Percentiles rank a stretch among this genome's conserved stretches.
These are phyloP conservation scores for Umimayanthus kanabou DNA, from an alignment of 92 coral and sea anemone genomes.

Conservation along the genomic window DNA sequence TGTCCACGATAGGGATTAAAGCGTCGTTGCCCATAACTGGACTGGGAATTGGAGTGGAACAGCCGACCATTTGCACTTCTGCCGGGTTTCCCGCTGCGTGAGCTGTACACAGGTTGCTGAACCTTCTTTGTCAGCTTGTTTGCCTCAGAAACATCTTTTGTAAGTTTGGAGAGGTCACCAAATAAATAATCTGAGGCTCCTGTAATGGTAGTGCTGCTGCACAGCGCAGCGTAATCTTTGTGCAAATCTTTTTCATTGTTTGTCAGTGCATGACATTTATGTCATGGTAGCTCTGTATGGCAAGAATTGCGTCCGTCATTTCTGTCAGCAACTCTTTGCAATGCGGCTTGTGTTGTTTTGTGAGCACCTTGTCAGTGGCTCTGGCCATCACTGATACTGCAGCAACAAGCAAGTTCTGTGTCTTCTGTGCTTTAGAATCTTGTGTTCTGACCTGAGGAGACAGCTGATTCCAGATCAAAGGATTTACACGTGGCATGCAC, in stretches of 20 bases:
- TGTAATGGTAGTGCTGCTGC: conserved; percentile 38
- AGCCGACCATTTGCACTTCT: background rate
- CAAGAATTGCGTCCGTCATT: conserved; percentile 62
- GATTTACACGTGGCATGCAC: conserved; percentile 59
- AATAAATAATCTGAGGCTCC: conserved; percentile 53
- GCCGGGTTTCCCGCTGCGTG: background rate
- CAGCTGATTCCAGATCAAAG: conserved; percentile 60
- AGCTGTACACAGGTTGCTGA: background rate
- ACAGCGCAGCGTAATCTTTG: conserved; percentile 48
- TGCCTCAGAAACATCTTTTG: conserved; percentile 66
- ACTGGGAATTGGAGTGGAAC: background rate
- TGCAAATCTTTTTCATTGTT: conserved; percentile 64
- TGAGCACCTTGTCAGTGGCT: conserved; percentile 40
- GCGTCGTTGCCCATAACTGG: background rate
- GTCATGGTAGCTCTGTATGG: conserved; percentile 40
- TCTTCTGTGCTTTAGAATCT: conserved; percentile 56
- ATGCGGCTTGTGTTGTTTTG: background rate
- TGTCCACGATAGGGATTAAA: background rate
- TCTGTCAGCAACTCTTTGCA: conserved; percentile 47
- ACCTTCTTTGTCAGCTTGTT: conserved; percentile 56
- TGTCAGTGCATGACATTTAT: conserved; percentile 50
- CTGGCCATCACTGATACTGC: background rate
- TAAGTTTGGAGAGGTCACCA: conserved; percentile 60
- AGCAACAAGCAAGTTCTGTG: conserved; percentile 25
- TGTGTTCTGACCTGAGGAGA: conserved; percentile 46